Conservation (phyloP, 2,113 vertebrate genomes). For the Pelvicachromis taeniatus region DNA sequence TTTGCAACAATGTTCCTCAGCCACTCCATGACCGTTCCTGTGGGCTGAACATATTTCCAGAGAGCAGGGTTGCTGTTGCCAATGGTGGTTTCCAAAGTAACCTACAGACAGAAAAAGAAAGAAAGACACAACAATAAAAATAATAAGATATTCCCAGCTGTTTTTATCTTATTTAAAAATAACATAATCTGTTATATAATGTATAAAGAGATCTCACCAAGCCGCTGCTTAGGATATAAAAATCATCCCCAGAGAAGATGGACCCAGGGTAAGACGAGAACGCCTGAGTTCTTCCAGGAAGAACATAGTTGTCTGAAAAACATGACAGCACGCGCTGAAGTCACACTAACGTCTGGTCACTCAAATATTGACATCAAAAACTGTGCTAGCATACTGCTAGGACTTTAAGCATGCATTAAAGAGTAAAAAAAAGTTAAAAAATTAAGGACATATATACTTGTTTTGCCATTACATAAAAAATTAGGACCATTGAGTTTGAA, state of each 20-base stretch:
- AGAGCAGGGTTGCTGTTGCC: slow-evolving; percentile 84
- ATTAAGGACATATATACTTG: neutral
- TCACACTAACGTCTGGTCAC: neutral
- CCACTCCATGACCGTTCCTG: slow-evolving; percentile 85
- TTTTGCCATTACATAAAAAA: neutral
- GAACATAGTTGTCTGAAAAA: slow-evolving; percentile 57
- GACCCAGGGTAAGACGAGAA: slow-evolving; percentile 94
- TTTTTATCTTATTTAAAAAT: fast-evolving
- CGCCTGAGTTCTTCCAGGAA: slow-evolving; percentile 78
- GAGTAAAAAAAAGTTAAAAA: neutral
- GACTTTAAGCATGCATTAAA: neutral
- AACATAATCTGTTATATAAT: neutral
- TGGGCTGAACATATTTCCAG: slow-evolving; percentile 84
- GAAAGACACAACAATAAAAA: neutral
- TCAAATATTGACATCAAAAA: neutral
- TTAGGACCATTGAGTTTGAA: neutral
- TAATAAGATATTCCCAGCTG: neutral
- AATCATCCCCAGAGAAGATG: slow-evolving; percentile 93
- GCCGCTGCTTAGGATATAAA: slow-evolving; percentile 90
- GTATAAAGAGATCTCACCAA: slow-evolving; percentile 78
- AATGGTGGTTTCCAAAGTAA: slow-evolving; percentile 90
- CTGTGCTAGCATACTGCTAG: neutral
- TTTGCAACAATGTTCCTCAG: slow-evolving; percentile 89
- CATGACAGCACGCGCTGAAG: neutral
- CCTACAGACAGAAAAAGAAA: slow-evolving; percentile 64